phyloP scores from a whole-genome alignment of 1,140 invertebrate species.

The Drosophila albomicans region DNA sequence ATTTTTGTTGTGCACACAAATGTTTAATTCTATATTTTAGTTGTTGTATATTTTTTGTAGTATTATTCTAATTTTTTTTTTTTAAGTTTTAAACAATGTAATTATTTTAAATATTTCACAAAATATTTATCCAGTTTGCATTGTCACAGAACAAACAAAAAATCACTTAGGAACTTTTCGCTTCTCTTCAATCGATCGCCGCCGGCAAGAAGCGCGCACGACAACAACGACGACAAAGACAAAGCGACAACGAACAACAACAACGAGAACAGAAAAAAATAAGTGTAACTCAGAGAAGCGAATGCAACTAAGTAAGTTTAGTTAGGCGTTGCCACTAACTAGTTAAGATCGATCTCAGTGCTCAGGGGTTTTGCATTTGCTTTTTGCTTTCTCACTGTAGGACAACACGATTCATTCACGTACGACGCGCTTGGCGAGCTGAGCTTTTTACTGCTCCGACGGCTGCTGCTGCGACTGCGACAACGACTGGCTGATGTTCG shows the following conservation, averaged over 20 bases:
- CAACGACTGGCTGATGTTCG: constrained; percentile 64
- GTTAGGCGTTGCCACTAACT: constrained; percentile 3
- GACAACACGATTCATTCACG: constrained; percentile 11
- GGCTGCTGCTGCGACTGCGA: constrained; percentile 22
- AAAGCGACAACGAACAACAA: constrained; percentile 17
- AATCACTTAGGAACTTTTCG: constrained; percentile 51
- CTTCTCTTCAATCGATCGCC: constrained; percentile 54
- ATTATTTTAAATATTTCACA: constrained; percentile 21
- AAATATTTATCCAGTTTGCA: constrained; percentile 21
- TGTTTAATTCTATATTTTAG: background rate
- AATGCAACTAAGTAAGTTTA: constrained; percentile 18
- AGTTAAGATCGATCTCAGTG: constrained; percentile 21
- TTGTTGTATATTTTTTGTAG: constrained; percentile 5
- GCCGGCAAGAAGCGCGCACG: constrained; percentile 57
- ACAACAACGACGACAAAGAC: background rate
- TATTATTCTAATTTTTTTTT: constrained; percentile 2
- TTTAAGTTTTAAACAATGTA: constrained; percentile 6
- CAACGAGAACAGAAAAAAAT: constrained; percentile 26
- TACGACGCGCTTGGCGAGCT: constrained; percentile 42
- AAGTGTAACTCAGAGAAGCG: constrained; percentile 13
- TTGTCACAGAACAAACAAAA: constrained; percentile 74
- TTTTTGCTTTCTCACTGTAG: constrained; percentile 9
- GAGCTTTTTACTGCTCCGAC: constrained; percentile 52
- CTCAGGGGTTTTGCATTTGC: background rate
- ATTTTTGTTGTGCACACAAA: background rate